Percentiles rank a stretch among this genome's conserved stretches.
Conservation (phyloP, 2,888 invertebrate species). For the Sarcophaga variegata region DNA sequence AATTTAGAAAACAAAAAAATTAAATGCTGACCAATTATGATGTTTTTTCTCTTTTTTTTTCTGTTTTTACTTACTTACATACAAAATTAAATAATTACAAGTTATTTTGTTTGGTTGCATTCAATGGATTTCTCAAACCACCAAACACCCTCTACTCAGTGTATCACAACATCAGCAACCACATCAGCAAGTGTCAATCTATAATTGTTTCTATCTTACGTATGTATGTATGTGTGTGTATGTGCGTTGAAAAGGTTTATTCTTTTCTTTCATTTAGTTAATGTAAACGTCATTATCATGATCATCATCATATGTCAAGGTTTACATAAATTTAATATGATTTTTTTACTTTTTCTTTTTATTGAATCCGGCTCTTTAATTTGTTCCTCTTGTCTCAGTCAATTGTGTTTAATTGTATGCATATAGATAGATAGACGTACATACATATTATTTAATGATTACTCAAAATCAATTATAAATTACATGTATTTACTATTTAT, state of each 20-base stretch:
- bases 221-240: neutral
- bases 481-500: conserved; percentile 30
- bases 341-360: neutral
- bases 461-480: conserved; percentile 61
- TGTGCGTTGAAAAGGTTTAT: neutral
- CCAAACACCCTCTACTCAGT: conserved; percentile 6
- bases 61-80: neutral
- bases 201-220: conserved; percentile 1
- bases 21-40: conserved; percentile 36
- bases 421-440: neutral
- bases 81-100: conserved; percentile 33
- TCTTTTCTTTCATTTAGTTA: conserved; percentile 7
- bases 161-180: neutral
- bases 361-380: conserved; percentile 28
- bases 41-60: neutral
- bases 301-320: conserved; percentile 62
- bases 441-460: conserved; percentile 58
- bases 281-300: conserved; percentile 40
- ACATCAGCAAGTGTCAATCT: conserved; percentile 48
- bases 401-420: conserved; percentile 46
- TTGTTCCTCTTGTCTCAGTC: conserved; percentile 32
- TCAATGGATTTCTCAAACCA: conserved; percentile 17
- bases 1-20: neutral
- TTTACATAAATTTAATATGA: conserved; percentile 56
- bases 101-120: conserved; percentile 9